Conservation (phyloP, 2,113 vertebrate genomes). For the Odontophorus gujanensis region DNA sequence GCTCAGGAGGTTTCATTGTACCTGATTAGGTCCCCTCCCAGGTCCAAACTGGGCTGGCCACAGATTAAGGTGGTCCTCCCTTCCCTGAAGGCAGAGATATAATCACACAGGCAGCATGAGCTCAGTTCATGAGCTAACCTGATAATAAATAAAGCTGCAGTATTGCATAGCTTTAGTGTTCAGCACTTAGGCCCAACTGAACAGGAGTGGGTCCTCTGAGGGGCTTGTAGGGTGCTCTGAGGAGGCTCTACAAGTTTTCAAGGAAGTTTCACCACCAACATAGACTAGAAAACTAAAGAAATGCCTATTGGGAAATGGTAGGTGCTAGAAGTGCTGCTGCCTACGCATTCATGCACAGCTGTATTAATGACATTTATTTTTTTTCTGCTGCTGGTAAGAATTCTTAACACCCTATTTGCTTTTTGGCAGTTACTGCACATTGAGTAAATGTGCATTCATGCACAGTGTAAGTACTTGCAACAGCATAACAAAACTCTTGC, state of each 20-base stretch:
- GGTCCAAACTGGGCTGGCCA: not conserved
- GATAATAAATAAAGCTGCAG: accelerated
- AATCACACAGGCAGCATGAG: not conserved
- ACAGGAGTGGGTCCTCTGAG: too few species aligned
- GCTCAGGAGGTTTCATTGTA: not conserved
- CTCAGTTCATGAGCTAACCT: too few species aligned
- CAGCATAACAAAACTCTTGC: not conserved
- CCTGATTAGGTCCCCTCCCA: accelerated
- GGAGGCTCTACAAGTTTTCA: not conserved
- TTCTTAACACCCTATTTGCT: not conserved
- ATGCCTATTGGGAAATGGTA: not conserved
- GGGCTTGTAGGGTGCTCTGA: not conserved
- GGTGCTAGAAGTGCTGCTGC: not conserved
- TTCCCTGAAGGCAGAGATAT: accelerated
- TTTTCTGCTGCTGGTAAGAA: not conserved
- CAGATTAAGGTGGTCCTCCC: not conserved
- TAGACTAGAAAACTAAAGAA: not conserved
- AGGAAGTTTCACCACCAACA: not conserved
- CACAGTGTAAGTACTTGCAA: not conserved
- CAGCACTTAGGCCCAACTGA: not conserved
- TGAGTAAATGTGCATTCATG: not conserved
- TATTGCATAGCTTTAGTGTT: accelerated
- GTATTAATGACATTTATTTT: not conserved
- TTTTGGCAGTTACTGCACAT: not conserved
- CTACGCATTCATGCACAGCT: not conserved